Base-by-base conservation (phyloP, 2,888 invertebrate species). In the Macrosoma leucophasiata region DNA sequence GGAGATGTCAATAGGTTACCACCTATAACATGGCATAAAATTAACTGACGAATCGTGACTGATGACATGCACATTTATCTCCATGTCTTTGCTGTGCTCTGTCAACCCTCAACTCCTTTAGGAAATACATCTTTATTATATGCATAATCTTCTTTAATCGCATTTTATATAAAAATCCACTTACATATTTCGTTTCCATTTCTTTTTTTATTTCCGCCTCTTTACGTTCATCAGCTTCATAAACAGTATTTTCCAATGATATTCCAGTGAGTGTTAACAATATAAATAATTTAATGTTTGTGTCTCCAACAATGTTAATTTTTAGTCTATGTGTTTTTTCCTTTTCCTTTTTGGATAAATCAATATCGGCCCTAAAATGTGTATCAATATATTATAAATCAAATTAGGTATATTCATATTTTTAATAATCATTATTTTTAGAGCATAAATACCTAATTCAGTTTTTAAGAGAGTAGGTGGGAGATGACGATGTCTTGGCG, bases 181-280 rank as follows among this genome's bases (percentile, higher is more conserved):
- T 86, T 76, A 92, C 92, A 66, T 89, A 90, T 81, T 88, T 82
- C 18, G 30, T 42, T 25, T 31, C 23, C 19, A 39, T 28, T 2
- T 31, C 17, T 31, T 38, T 19, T 20, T n/a, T n/a, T n/a, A n/a
- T 39, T 13, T 35, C 26, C 24, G 9, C 18, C 21, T 91, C 91
- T 49, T 91, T 90, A 61, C 92, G 91, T 4, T 91, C 90, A 15
- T 93, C 90, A 20, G 95, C 75, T 74, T 95, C 96, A 15, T 93
- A 91, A 26, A 96, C 90, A 3, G 94, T 93, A 64, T 95, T 95
- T 3, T 90, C 88, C 2, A 93, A 90, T 1, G 92, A 90, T 1
- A 94, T 95, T 1, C 97, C 98, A 51, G 94, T 96, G 43, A 98
- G 94, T 5, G 98, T 97, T 10, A 98, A 82, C 46, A 98, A 85